Evolutionary conservation across 2,888 invertebrate genomes (phyloP).

Genomic region (Rhingia campestris): DNA sequence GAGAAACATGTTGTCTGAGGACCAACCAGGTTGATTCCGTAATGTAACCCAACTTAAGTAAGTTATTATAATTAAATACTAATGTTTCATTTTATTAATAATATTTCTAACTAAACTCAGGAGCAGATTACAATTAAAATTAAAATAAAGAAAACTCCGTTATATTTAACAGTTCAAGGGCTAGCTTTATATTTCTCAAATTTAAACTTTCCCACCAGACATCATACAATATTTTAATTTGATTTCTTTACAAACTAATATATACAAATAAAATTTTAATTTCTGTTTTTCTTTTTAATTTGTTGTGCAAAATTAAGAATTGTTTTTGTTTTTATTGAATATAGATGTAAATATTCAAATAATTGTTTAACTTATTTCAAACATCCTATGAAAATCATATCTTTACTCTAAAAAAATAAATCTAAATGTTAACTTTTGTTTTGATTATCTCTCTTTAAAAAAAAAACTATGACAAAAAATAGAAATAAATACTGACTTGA

Average conservation of each 20-base stretch:
- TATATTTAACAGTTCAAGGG: constrained; percentile 21
- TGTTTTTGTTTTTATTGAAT: neutral
- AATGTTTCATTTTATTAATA: no score
- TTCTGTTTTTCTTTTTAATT: neutral
- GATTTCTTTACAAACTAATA: constrained; percentile 39
- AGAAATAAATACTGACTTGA: constrained; percentile 64
- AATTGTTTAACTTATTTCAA: constrained; percentile 3
- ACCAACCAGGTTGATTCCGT: no score
- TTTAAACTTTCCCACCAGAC: constrained; percentile 27
- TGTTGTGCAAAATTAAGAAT: constrained; percentile 15
- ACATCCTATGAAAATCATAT: constrained; percentile 1
- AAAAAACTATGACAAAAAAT: constrained; percentile 20
- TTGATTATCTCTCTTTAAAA: constrained; percentile 13
- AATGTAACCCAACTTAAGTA: no score
- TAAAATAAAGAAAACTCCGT: neutral
- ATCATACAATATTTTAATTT: constrained; percentile 41
- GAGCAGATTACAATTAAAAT: neutral
- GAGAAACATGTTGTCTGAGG: no score
- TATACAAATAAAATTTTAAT: constrained; percentile 44
- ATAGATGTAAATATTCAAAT: neutral
- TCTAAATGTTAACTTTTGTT: constrained; percentile 3
- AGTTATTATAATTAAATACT: no score
- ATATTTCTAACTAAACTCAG: neutral
- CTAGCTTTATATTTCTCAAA: constrained; percentile 38
- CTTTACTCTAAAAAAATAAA: neutral